phyloP scores from a whole-genome alignment of 2,888 invertebrate genomes.

The Belgica antarctica region DNA sequence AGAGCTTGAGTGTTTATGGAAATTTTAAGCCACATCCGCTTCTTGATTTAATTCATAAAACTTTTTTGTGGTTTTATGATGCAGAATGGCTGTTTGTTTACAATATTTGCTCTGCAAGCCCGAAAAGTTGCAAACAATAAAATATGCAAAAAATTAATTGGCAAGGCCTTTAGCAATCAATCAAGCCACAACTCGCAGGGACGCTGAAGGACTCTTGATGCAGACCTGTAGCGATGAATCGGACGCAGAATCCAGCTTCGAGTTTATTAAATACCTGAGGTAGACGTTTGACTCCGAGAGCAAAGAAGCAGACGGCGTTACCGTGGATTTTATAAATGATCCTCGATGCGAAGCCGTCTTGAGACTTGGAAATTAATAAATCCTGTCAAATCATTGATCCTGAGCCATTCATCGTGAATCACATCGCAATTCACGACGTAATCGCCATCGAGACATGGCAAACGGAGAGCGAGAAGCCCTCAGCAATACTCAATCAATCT shows the following conservation, averaged over 20 bases:
- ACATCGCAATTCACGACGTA: too few species aligned
- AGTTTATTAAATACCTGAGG: constrained; percentile 33
- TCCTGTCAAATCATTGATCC: constrained; percentile 17
- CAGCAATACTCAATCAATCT: constrained; percentile 2
- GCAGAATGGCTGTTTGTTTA: constrained; percentile 18
- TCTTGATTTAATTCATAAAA: constrained; percentile 13
- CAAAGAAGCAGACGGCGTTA: not conserved
- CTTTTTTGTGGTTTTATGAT: constrained; percentile 23
- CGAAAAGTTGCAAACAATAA: constrained; percentile 12
- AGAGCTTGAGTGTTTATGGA: constrained; percentile 4
- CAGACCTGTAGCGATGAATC: not conserved
- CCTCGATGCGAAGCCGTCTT: not conserved
- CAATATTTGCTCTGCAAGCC: not conserved
- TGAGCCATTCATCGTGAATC: not conserved
- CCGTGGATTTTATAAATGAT: not conserved
- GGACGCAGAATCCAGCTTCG: not conserved
- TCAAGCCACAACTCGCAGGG: not conserved
- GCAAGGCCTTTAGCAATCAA: constrained; percentile 8
- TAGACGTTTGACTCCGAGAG: not conserved
- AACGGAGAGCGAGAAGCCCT: not conserved
- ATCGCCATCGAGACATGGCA: too few species aligned
- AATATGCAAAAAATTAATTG: constrained; percentile 30
- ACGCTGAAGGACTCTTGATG: constrained; percentile 17
- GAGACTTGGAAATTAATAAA: constrained; percentile 21
- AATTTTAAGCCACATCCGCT: not conserved